Percentiles rank a stretch among this genome's conserved stretches.
Evolutionary conservation across 2,113 vertebrate species (phyloP).

Genomic region (Phyllostomus discolor): DNA sequence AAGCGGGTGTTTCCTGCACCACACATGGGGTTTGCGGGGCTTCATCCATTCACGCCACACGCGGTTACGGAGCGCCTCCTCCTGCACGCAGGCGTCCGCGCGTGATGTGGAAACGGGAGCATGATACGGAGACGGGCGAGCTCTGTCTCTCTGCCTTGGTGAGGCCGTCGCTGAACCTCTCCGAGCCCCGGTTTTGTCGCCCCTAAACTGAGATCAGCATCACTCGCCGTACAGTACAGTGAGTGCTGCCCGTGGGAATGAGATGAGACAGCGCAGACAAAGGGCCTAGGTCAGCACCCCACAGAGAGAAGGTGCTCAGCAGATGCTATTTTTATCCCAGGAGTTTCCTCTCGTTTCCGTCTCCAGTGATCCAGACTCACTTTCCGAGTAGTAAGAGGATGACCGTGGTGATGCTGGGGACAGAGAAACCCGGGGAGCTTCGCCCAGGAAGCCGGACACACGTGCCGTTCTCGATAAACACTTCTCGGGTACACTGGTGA

Average conservation of each 20-base stretch:
- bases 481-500: not conserved
- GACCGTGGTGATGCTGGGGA: no score
- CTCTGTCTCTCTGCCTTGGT: fast-evolving
- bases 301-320: not conserved
- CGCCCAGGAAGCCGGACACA: fast-evolving
- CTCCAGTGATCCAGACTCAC: not conserved
- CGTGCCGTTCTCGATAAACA: not conserved
- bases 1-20: not conserved
- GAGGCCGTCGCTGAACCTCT: not conserved
- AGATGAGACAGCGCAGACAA: fast-evolving
- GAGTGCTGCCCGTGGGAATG: fast-evolving
- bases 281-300: not conserved
- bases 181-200: fast-evolving
- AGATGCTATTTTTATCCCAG: not conserved
- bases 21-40: not conserved
- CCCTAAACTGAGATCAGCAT: fast-evolving
- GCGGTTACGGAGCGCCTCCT: not conserved
- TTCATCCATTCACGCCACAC: not conserved
- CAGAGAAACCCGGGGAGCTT: not conserved
- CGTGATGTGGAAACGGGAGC: not conserved
- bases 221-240: fast-evolving
- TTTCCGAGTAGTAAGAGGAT: not conserved
- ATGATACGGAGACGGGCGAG: not conserved
- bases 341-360: not conserved
- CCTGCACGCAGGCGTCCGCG: fast-evolving